These are phyloP conservation scores for Cisticola juncidis DNA, from an alignment of 2,113 vertebrate species.

Conservation along the genomic window DNA sequence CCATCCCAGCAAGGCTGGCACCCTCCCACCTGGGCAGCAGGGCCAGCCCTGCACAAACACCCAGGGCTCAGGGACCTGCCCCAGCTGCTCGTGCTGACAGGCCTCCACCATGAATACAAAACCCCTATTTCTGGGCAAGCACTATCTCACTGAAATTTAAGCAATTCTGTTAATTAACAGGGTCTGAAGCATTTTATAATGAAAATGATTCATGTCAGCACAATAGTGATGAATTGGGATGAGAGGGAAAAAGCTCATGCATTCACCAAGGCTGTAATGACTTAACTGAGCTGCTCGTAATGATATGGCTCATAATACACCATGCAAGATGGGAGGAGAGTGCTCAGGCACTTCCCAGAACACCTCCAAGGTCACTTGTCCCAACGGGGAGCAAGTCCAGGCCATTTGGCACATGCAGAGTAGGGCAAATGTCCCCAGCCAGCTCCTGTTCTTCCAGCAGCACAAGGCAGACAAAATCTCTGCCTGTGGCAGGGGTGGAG, in stretches of 20 bases:
- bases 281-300: constrained; percentile 37
- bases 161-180: constrained; percentile 62
- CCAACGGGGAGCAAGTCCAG: not conserved
- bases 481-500: not conserved
- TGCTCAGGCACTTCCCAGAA: constrained; percentile 38
- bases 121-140: constrained; percentile 16
- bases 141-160: constrained; percentile 39
- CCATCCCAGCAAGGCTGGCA: not conserved
- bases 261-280: constrained; percentile 50
- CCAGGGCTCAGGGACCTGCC: not conserved
- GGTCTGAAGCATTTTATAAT: constrained; percentile 63
- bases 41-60: not conserved
- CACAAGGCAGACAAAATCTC: not conserved
- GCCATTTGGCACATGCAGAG: not conserved
- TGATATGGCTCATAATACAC: not conserved
- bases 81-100: not conserved
- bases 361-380: constrained; percentile 26
- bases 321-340: not conserved
- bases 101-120: not conserved
- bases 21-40: not conserved
- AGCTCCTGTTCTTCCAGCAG: not conserved
- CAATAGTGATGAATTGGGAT: constrained; percentile 58
- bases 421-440: not conserved
- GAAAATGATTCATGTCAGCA: constrained; percentile 64
- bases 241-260: constrained; percentile 35